A percentile compares a stretch with the other conserved stretches of the same genome.
Evolutionary conservation across 2,797 vertebrate species (phyloP).

Genomic region (Neopelma chrysocephalum): DNA sequence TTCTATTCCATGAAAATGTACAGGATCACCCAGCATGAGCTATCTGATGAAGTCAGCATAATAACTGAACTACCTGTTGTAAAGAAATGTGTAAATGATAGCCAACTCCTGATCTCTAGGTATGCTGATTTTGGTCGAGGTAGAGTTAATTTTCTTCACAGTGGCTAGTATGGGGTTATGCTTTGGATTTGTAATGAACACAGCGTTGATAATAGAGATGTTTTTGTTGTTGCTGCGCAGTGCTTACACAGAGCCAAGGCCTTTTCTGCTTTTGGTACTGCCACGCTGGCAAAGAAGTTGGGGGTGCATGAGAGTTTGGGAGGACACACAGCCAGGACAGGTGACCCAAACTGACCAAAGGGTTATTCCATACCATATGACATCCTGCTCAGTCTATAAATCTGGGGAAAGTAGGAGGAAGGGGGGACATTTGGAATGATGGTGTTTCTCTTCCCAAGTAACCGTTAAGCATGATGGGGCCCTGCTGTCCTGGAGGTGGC

Average conservation of each 20-base stretch:
- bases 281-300: not conserved
- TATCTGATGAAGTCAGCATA: not conserved
- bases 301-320: not conserved
- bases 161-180: not conserved
- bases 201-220: not conserved
- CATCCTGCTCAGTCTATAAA: not conserved
- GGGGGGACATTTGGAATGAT: not conserved
- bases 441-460: not conserved
- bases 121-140: not conserved
- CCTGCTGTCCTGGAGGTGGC: not conserved
- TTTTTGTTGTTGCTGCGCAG: not conserved
- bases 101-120: not conserved
- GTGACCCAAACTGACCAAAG: not conserved
- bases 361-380: not conserved
- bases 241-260: not conserved
- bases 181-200: not conserved
- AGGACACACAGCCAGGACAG: not conserved
- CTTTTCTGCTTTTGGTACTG: not conserved
- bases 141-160: not conserved
- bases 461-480: rapidly evolving
- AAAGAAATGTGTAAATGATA: not conserved
- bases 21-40: not conserved
- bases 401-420: not conserved
- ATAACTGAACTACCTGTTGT: not conserved
- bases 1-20: rapidly evolving